Base-by-base conservation (phyloP, 2,888 invertebrate genomes). In the Auanema sp. region DNA sequence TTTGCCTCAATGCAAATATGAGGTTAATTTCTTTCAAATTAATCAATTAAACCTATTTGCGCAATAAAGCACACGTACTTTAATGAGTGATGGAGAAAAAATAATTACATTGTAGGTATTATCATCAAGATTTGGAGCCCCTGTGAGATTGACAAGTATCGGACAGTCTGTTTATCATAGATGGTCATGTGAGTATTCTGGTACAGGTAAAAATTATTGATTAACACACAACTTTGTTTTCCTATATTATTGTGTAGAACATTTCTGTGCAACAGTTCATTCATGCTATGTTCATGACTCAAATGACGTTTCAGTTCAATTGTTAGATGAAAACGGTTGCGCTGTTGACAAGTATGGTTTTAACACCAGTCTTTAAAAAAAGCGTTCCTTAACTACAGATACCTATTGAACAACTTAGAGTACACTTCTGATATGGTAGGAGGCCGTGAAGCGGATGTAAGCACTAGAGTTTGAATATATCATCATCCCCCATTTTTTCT, bases 291-390 rank as follows among this genome's bases (percentile, higher is more conserved):
- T 79, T 11, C 72, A 74, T 51, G 79, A 81, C 54, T 78, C 76
- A 52, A 68, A 72, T 23, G 80, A 78, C 5, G 71, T 68, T 21
- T 71, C 74, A 64, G 78, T 77, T 47, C 76, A 75, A 57, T 65
- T 81, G n/a, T 68, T 81, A 23, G 81, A 81, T 63, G 79, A 81
- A 60, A 80, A 78, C 56, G 81, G 81, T 21, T 81, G 81, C 58
- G 74, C 81, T 1, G 75, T 76, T 8, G 81, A 81, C 65, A 77
- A 66, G 66, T 74, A 33, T 33, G 33, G 3, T 5, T 33, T 8
- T 5, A 33, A 8, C 33, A 33, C 8, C 33, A n/a, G n/a, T n/a
- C 8, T 33, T 24, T 57, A 5, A 40, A 18, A 40, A 56, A 43
- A 16, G 25, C 18, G n/a, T 53, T 54, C 21, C 12, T 21, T n/a